Evolutionary conservation across 2,888 invertebrate genomes (phyloP).

Genomic region (Lepidochitona cinerea): DNA sequence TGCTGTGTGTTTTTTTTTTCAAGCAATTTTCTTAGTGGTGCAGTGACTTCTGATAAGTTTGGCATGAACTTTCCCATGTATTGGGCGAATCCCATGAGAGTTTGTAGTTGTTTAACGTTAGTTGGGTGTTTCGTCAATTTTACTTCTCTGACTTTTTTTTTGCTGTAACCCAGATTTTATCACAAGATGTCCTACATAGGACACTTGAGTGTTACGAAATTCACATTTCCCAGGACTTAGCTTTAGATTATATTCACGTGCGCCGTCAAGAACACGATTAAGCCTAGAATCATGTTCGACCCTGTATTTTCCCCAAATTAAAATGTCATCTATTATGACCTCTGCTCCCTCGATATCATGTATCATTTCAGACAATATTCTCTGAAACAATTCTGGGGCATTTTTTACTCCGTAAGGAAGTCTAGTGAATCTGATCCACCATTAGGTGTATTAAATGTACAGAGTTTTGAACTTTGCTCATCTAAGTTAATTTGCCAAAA

Average conservation of each 20-base stretch:
- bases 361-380: neutral
- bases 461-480: neutral
- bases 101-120: constrained; percentile 28
- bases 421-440: neutral
- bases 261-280: no score
- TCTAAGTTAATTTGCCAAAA: neutral
- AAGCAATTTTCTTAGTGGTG: neutral
- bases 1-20: no score
- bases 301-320: neutral
- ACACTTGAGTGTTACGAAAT: neutral
- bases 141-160: constrained; percentile 28
- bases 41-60: neutral
- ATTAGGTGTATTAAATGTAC: neutral
- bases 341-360: neutral
- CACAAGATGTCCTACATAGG: neutral
- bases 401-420: neutral
- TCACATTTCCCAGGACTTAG: constrained; percentile 11
- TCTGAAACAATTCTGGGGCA: neutral
- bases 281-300: neutral
- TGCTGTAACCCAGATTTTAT: constrained; percentile 13
- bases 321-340: neutral
- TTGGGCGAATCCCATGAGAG: constrained; percentile 25
- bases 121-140: constrained; percentile 20
- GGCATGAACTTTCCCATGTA: constrained; percentile 28
- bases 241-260: neutral